Conservation (phyloP, 92 coral and sea anemone genomes). For the Phenganax subtilis region DNA sequence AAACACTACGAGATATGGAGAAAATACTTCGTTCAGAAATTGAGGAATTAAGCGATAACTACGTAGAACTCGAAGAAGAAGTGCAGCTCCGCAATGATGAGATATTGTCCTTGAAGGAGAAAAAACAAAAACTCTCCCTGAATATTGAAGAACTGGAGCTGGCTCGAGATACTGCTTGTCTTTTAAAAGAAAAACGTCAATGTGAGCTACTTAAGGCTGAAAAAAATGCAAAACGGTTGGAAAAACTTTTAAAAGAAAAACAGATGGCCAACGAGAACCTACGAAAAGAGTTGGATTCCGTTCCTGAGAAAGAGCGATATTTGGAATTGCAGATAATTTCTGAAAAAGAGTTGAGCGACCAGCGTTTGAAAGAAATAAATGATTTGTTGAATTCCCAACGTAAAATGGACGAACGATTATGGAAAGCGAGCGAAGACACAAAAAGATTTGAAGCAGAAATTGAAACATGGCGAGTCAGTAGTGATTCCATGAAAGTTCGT, state of each 20-base stretch:
- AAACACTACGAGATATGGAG: conserved; percentile 34
- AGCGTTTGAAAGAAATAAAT: conserved; percentile 6
- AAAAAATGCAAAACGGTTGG: conserved; percentile 32
- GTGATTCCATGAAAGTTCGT: conserved; percentile 33
- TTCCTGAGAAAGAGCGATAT: conserved; percentile 11
- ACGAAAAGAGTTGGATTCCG: conserved; percentile 25
- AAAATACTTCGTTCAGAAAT: conserved; percentile 37
- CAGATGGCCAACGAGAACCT: conserved; percentile 20
- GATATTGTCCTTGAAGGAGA: conserved; percentile 9
- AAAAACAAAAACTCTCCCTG: conserved; percentile 22
- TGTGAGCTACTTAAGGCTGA: conserved; percentile 29
- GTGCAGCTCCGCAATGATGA: conserved; percentile 32
- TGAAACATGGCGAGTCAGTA: conserved; percentile 29
- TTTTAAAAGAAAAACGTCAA: conserved; percentile 33
- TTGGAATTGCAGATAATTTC: conserved; percentile 13
- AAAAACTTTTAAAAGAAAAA: conserved; percentile 23
- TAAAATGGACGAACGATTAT: conserved; percentile 25
- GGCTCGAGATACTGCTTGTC: conserved; percentile 38
- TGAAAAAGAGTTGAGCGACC: conserved; percentile 22
- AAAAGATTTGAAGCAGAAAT: conserved; percentile 21
- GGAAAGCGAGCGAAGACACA: background rate
- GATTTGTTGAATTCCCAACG: conserved; percentile 18
- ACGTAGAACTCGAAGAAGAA: conserved; percentile 30
- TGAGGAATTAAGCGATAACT: conserved; percentile 35
- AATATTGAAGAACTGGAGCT: conserved; percentile 35